Conservation (phyloP, 2,797 vertebrate genomes). For the Molossus molossus region DNA sequence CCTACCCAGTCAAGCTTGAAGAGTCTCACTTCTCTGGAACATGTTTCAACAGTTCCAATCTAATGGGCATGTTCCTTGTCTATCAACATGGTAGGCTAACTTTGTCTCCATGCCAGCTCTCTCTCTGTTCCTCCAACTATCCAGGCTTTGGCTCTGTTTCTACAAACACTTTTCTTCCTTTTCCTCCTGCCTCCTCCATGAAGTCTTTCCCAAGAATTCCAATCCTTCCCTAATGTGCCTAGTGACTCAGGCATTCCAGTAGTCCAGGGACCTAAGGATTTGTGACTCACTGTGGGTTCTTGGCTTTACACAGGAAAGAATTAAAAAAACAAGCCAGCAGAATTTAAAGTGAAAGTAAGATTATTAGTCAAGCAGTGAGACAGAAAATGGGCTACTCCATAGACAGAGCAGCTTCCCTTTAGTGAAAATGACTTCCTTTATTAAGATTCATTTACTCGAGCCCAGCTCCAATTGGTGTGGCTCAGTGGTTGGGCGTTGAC, state of each 20-base stretch:
- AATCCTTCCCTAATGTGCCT: not conserved
- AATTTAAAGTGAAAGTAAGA: not conserved
- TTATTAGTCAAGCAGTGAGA: not conserved
- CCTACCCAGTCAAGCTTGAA: not conserved
- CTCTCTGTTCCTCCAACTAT: not conserved
- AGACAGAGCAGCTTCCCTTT: not conserved
- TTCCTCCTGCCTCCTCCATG: not conserved
- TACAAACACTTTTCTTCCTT: not conserved
- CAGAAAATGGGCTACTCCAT: not conserved
- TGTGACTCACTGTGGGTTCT: not conserved
- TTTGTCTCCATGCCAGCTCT: not conserved
- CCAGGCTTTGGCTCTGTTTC: not conserved
- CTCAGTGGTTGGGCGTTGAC: too few species aligned
- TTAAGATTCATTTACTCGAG: not conserved
- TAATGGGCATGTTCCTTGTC: not conserved
- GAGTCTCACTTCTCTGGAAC: not conserved
- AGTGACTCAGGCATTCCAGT: not conserved
- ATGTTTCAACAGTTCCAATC: not conserved
- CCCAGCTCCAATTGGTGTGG: too few species aligned
- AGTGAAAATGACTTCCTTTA: not conserved
- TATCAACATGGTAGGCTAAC: not conserved
- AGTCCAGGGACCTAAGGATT: not conserved
- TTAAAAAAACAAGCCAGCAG: not conserved
- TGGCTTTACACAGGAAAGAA: not conserved
- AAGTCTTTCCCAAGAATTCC: not conserved